phyloP scores from a whole-genome alignment of 2,888 invertebrate genomes.

The Heliconius ismenius region DNA sequence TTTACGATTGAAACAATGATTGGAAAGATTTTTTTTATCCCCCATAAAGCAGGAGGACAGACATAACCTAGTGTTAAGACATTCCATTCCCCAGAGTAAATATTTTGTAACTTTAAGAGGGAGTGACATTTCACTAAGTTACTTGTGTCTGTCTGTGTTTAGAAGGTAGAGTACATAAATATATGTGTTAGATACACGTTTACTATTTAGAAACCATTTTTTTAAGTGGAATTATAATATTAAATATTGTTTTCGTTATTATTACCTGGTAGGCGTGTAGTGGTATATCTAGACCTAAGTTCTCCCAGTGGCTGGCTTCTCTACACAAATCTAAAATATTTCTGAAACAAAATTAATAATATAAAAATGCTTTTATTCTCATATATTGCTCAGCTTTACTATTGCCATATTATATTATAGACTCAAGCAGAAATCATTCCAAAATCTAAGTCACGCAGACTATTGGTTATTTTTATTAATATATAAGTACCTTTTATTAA shows the following conservation, averaged over 20 bases:
- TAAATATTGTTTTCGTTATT: background rate
- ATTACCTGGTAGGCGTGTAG: constrained; percentile 83
- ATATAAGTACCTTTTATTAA: too few species aligned
- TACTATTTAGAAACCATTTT: background rate
- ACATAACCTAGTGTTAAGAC: too few species aligned
- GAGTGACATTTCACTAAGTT: too few species aligned
- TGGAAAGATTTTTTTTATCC: too few species aligned
- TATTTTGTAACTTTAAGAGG: too few species aligned
- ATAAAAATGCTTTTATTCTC: background rate
- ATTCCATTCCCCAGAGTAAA: too few species aligned
- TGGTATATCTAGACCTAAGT: constrained; percentile 86
- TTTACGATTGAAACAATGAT: too few species aligned
- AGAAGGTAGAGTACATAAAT: background rate
- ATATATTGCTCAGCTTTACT: background rate
- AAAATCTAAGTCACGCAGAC: too few species aligned
- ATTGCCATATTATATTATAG: background rate
- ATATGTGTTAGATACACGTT: background rate
- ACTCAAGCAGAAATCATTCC: background rate
- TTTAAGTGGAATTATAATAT: background rate
- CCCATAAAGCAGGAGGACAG: too few species aligned
- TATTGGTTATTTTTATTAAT: too few species aligned
- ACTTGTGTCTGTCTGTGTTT: too few species aligned
- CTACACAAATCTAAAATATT: constrained; percentile 85
- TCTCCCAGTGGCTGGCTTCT: constrained; percentile 89
- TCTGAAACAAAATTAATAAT: constrained; percentile 60